Conservation (phyloP, 2,113 vertebrate species). For the Colossoma macropomum region DNA sequence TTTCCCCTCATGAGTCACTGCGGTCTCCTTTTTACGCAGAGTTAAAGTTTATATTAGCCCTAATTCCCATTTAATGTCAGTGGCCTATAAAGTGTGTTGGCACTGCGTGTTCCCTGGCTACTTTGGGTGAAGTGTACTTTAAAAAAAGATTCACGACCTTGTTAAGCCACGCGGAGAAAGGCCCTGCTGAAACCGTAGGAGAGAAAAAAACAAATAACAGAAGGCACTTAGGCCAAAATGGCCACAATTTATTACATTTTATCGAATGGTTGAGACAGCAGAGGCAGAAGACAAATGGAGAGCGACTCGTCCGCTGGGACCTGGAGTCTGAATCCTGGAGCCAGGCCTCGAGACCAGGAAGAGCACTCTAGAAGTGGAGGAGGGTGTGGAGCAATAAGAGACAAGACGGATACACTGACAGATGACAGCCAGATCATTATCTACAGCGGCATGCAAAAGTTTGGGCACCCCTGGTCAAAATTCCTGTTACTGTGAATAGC, state of each 20-base stretch:
- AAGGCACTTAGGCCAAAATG: constrained; percentile 43
- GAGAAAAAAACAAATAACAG: constrained; percentile 53
- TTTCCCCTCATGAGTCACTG: constrained; percentile 11
- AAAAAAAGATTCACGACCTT: constrained; percentile 49
- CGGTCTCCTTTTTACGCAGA: constrained; percentile 47
- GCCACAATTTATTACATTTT: constrained; percentile 52
- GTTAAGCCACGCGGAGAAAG: constrained; percentile 46
- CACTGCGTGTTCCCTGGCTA: constrained; percentile 31
- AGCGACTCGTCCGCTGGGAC: neutral
- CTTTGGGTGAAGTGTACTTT: constrained; percentile 45
- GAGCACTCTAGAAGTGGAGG: neutral
- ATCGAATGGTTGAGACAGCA: constrained; percentile 48
- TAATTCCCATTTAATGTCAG: constrained; percentile 55
- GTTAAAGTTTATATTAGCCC: constrained; percentile 43
- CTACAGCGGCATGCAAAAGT: too few relatives aligned
- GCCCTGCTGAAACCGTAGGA: constrained; percentile 54
- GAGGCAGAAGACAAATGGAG: constrained; percentile 29
- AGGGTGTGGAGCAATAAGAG: neutral
- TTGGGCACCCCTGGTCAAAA: too few relatives aligned
- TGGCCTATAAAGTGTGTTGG: constrained; percentile 38
- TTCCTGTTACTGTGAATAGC: too few relatives aligned
- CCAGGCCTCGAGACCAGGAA: neutral
- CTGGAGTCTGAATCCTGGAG: neutral
- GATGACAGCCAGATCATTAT: too few relatives aligned
- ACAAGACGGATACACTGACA: neutral